These are phyloP conservation scores for Edolisoma coerulescens DNA, from an alignment of 2,113 vertebrate species.

Conservation along the genomic window DNA sequence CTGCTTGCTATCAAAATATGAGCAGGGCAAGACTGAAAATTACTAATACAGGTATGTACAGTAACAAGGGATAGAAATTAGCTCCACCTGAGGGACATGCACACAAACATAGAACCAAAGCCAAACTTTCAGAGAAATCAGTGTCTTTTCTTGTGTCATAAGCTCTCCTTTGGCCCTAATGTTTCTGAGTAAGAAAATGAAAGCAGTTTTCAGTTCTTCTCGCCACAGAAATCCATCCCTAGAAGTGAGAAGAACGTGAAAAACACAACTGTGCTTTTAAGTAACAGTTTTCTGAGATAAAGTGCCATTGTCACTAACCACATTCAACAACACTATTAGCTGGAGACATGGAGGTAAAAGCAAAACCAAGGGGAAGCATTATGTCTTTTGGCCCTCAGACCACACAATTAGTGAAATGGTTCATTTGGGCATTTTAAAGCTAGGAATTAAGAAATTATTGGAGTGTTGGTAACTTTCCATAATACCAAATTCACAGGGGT, in stretches of 20 bases:
- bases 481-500: not conserved
- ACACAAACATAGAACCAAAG: not conserved
- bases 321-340: not conserved
- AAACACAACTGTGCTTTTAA: not conserved
- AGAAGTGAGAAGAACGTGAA: not conserved
- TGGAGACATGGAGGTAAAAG: not conserved
- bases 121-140: not conserved
- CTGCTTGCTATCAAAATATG: not conserved
- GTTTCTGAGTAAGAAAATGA: not conserved
- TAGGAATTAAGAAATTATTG: not conserved
- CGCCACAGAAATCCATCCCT: not conserved
- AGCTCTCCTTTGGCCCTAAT: not conserved
- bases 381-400: not conserved
- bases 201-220: not conserved
- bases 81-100: not conserved
- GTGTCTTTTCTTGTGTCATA: not conserved
- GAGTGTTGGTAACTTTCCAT: not conserved
- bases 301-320: not conserved
- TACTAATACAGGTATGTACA: not conserved
- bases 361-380: not conserved
- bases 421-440: not conserved
- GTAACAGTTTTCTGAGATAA: not conserved
- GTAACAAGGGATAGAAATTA: not conserved
- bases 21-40: not conserved
- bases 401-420: not conserved